Evolutionary conservation across 2,888 invertebrate species (phyloP).

Genomic region (Caenorhabditis panamensis): DNA sequence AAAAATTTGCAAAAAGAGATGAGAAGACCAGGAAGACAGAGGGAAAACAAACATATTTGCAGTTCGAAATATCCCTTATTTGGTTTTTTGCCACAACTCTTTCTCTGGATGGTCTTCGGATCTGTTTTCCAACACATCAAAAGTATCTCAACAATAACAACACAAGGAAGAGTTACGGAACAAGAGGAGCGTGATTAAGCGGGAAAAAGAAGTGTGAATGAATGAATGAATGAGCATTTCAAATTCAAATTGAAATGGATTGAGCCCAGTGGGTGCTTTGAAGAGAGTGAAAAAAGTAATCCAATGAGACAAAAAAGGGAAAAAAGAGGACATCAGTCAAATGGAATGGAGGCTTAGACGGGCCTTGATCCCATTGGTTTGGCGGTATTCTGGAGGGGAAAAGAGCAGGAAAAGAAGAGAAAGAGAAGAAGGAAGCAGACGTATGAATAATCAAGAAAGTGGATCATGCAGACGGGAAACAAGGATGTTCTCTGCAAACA

Average conservation of each 20-base stretch:
- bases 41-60: background rate
- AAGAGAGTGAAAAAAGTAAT: background rate
- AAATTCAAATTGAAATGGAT: background rate
- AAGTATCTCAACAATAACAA: background rate
- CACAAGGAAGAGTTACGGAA: too few relatives aligned
- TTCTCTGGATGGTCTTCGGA: too few relatives aligned
- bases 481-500: conserved; percentile 36
- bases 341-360: conserved; percentile 1
- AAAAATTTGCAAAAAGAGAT: too few relatives aligned
- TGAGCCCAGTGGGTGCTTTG: background rate
- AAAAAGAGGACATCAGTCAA: conserved; percentile 9
- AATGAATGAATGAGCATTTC: background rate
- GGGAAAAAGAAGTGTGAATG: background rate
- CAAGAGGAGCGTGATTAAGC: background rate
- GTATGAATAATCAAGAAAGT: background rate
- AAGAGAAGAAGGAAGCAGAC: background rate
- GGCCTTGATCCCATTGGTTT: background rate
- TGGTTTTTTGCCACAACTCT: too few relatives aligned
- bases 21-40: background rate
- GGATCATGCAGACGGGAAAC: too few relatives aligned
- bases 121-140: too few relatives aligned
- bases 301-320: conserved; percentile 3
- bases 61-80: background rate
- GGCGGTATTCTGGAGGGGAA: background rate
- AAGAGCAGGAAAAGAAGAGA: background rate